Base-by-base conservation (phyloP, 2,888 invertebrate genomes). In the Thymelicus lineola region DNA sequence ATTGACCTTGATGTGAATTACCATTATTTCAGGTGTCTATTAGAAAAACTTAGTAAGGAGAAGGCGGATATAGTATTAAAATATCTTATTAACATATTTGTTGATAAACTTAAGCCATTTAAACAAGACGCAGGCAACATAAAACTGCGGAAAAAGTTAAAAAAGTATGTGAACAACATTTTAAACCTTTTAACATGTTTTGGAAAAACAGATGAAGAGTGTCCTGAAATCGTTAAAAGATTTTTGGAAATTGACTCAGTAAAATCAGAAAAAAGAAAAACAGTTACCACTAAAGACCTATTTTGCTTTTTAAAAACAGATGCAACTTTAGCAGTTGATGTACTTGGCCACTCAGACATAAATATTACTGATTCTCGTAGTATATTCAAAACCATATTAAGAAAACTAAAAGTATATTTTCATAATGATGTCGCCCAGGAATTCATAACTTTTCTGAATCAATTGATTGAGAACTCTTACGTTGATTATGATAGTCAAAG, bases 321-420 rank as follows among this genome's bases (percentile, higher is more conserved):
- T 64, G 45, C 50, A 70, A 35, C 9, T 35, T 17, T 63, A 46
- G 58, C 42, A 35, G 36, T 59, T 12, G 48, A 70, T 17, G 35
- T 20, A 9, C 42, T 70, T 17, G 12, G 28, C 38, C 15, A 59
- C 7, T 46, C 38, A 9, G 45, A 38, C 10, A 7, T 59, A 1
- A 64, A 42, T 42, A 53, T 46, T 46, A 36, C 28, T 58, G n/a
- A 66, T 42, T 45, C n/a, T 1, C 71, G 77, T 35, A 15, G n/a
- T 10, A 74, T 74, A 46, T 70, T 86, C 0, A 82, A 78, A 48
- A 72, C 46, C 5, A 72, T 88, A 1, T 68, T 86, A 15, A 81
- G 75, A 58, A 87, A 86, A 76, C 66, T 90, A 10, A 84, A 76
- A 77, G 76, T 83, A 57, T 90, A 87, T 72, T 90, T 86, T 74